Conservation (phyloP, 2,113 vertebrate species). For the Arothron firmamentum region DNA sequence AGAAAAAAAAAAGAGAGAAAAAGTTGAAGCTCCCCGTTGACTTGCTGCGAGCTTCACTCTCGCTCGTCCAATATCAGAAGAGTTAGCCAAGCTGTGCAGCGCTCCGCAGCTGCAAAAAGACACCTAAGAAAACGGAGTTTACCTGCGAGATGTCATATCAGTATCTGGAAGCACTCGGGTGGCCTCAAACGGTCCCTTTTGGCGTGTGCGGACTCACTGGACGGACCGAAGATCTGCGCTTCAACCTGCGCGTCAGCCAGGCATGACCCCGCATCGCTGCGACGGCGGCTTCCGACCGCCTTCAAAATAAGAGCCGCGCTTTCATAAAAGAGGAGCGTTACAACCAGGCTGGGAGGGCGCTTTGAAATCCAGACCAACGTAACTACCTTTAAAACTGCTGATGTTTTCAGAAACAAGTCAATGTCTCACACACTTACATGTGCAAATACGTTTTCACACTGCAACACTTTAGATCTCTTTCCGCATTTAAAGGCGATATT, state of each 20-base stretch:
- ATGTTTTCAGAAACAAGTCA: too few species aligned
- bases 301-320: constrained; percentile 52
- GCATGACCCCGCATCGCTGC: neutral
- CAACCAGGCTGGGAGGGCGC: neutral
- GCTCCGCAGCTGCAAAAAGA: neutral
- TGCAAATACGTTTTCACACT: too few species aligned
- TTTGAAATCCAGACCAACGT: too few species aligned
- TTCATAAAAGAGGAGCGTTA: neutral
- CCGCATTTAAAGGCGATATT: too few species aligned
- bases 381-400: too few species aligned
- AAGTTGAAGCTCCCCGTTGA: constrained; percentile 40
- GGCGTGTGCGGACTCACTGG: constrained; percentile 17
- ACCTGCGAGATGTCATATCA: constrained; percentile 88
- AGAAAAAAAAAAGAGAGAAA: neutral
- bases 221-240: constrained; percentile 14
- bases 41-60: neutral
- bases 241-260: neutral
- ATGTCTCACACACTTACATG: too few species aligned
- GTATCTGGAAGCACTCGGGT: constrained; percentile 50
- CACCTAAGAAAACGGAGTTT: constrained; percentile 27
- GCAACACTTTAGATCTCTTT: too few species aligned
- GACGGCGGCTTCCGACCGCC: constrained; percentile 3
- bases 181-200: constrained; percentile 44
- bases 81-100: neutral
- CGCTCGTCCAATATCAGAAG: neutral